These are phyloP conservation scores for Caloenas nicobarica DNA, from an alignment of 2,113 vertebrate species.

Conservation along the genomic window DNA sequence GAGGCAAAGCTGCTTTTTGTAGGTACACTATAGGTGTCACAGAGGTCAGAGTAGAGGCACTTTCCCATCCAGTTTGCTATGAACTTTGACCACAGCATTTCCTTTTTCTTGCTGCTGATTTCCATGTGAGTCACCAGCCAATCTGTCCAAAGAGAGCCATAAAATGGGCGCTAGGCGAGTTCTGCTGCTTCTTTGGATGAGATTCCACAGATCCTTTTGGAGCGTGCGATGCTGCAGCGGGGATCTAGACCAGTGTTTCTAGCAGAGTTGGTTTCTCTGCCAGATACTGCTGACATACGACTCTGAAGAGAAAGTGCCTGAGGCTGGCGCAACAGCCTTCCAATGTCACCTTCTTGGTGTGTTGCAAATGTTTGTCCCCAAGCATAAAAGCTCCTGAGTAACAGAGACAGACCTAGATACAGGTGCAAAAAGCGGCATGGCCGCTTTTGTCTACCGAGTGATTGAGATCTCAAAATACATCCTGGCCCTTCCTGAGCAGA, in stretches of 20 bases:
- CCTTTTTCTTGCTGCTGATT: not conserved
- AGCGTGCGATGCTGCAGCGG: accelerated
- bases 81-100: slow-evolving; percentile 2
- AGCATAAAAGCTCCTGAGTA: not conserved
- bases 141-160: not conserved
- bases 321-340: not conserved
- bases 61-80: not conserved
- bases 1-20: not conserved
- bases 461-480: slow-evolving; percentile 31
- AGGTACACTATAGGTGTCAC: not conserved
- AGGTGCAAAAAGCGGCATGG: not conserved
- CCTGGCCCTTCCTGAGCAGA: not conserved
- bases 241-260: not conserved
- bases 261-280: not conserved
- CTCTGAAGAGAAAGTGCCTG: not conserved
- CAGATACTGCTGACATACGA: not conserved
- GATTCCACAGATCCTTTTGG: not conserved
- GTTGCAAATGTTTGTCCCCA: not conserved
- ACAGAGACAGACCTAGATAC: not conserved
- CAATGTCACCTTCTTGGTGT: not conserved
- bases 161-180: not conserved
- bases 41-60: not conserved
- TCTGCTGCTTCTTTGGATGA: not conserved
- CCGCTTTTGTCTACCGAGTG: not conserved
- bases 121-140: not conserved